Evolutionary conservation across 2,888 invertebrate genomes (phyloP), one percentile per base, ranked within the genome.

Genomic region (Podotricha telesiphe): DNA sequence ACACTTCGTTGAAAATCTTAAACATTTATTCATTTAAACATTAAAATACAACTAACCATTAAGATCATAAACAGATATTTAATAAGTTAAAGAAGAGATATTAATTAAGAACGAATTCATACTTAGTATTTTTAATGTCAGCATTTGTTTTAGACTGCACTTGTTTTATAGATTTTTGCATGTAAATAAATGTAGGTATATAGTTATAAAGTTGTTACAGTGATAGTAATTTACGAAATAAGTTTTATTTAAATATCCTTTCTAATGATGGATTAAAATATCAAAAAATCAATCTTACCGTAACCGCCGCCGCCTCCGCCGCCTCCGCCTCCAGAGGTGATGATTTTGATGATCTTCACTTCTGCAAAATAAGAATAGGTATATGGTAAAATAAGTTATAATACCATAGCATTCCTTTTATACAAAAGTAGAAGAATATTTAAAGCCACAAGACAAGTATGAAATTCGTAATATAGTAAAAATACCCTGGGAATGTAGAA

Each of bases 321-420:
- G 75, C 88, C 53, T 13, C 55, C 82, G 62, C 87, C 86, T 61
- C 87, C 86, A 69, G 80, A 75, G 62, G 83, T 80, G 73, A 88
- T 87, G 78, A 88, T 85, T 77, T 88, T 88, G 79, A 88, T 88
- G 72, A 88, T 86, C 78, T 88, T 88, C 72, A 88, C 84, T 74
- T 86, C 88, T 88, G 85, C 72, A 72, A 77, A 67, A 19, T 53
- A 53, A 53, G n/a, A 28, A 4, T 4, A 28, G 28, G 6, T 4
- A 28, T 28, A n/a, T n/a, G n/a, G n/a, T n/a, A 28, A 28, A 28
- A 28, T 28, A 28, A 4, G 2, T 28, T 28, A 4, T 2, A 28
- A 28, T 28, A 28, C 6, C 6, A 4, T 4, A 28, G 28, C 28
- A 6, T 28, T 28, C 28, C 28, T 28, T 28, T 4, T 28, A 28